Base-by-base conservation (phyloP, 1,140 invertebrate genomes). In the Ericerus pela region DNA sequence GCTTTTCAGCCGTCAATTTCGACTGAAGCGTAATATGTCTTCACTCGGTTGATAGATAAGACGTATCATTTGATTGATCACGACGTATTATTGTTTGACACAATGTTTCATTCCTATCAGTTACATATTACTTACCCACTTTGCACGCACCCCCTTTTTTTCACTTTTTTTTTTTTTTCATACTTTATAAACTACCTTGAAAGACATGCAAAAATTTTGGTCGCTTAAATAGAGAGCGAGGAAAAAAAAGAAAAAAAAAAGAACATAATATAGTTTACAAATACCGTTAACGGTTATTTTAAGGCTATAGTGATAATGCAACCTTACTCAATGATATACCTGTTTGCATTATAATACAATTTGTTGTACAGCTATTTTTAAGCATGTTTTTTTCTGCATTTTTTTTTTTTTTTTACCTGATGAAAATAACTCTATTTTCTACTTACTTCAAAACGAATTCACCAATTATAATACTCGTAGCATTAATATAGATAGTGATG, bases 11-110 rank as follows among this genome's bases (percentile, higher is more conserved):
- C 41, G 41, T 47, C 41, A 47, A 47, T 14, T 47, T 47, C 26
- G 41, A 47, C 20, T 47, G 41, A 47, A 47, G 41, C 41, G 41
- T 47, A 47, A 47, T 47, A 47, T 47, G 41, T 47, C 41, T 47
- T 47, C 41, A 47, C 41, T n/a, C 20, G 41, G 16, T 24, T 47
- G 41, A 47, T 47, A 47, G 41, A 47, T 47, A 47, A 47, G 41
- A 47, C 41, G 41, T 47, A 47, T 47, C 10, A 24, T 47, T 47
- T 47, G 41, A 47, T 47, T 47, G 41, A 47, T 47, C 41, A 24
- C 41, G 41, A 16, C 41, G 41, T 47, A 47, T 47, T 47, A 47
- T 47, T 47, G 41, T 47, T 47, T 47, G 41, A 47, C 41, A 47
- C 41, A 47, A 47, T 47, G 41, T 18, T 47, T 47, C 41, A 47